These are phyloP conservation scores for Malurus alboscapulatus DNA, from an alignment of 2,113 vertebrate species.

Conservation along the genomic window DNA sequence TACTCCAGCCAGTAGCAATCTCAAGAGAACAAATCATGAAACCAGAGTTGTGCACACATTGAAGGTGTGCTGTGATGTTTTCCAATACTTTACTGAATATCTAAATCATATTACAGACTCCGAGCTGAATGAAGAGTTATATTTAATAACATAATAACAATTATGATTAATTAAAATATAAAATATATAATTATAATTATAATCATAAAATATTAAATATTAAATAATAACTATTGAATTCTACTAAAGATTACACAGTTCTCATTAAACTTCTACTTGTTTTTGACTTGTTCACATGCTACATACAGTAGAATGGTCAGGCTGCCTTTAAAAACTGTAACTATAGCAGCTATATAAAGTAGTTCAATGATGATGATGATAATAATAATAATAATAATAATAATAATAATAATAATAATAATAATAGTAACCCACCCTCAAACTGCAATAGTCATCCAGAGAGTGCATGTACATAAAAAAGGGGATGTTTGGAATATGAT, in stretches of 20 bases:
- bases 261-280: not conserved
- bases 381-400: no score
- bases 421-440: not conserved
- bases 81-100: not conserved
- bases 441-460: not conserved
- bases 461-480: not conserved
- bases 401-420: not conserved
- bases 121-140: not conserved
- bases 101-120: not conserved
- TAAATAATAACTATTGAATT: not conserved
- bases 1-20: not conserved
- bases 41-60: not conserved
- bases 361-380: not conserved
- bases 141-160: not conserved
- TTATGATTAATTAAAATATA: no score
- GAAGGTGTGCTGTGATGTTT: not conserved
- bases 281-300: not conserved
- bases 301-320: not conserved
- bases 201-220: no score
- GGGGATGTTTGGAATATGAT: not conserved
- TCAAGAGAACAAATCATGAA: slow-evolving; percentile 4
- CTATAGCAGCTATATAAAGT: not conserved
- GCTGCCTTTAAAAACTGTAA: not conserved
- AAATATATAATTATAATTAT: no score
- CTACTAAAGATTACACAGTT: not conserved